These are phyloP conservation scores for Pollenia angustigena DNA, from an alignment of 2,888 invertebrate species.

Conservation along the genomic window DNA sequence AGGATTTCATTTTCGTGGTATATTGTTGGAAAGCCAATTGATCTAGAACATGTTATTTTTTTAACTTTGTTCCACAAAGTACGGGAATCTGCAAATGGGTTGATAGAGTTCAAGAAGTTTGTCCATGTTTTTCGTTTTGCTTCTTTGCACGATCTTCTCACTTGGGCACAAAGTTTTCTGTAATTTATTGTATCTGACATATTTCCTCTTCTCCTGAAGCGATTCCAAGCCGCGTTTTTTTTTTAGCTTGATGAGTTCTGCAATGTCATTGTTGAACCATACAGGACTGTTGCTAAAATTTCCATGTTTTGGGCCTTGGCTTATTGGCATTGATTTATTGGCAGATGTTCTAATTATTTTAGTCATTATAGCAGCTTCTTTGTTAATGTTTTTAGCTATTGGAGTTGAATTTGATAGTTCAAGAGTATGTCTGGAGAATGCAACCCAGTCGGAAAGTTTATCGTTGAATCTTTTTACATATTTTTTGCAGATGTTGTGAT, in stretches of 20 bases:
- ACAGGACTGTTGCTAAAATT: conserved; percentile 6
- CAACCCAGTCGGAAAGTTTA: conserved; percentile 3
- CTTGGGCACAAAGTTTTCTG: background rate
- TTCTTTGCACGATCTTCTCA: background rate
- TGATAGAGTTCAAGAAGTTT: conserved; percentile 26
- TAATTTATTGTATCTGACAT: conserved; percentile 1
- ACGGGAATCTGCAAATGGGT: conserved; percentile 2
- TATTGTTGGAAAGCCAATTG: conserved; percentile 12
- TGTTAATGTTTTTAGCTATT: conserved; percentile 3
- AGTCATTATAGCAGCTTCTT: background rate
- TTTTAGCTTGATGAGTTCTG: conserved; percentile 10
- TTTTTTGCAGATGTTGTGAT: background rate
- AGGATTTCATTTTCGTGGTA: background rate
- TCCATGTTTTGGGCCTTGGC: background rate
- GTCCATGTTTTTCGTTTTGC: conserved; percentile 28
- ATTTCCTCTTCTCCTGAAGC: too few species aligned
- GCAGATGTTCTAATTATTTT: conserved; percentile 1
- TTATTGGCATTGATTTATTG: background rate
- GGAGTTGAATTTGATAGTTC: background rate
- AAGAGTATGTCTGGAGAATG: background rate
- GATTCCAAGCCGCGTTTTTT: conserved; percentile 18
- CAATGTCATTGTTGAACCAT: conserved; percentile 12
- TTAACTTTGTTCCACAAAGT: conserved; percentile 21
- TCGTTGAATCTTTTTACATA: conserved; percentile 8
- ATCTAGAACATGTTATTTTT: conserved; percentile 9